Base-by-base conservation (phyloP, 2,888 invertebrate species). In the Troides aeacus region DNA sequence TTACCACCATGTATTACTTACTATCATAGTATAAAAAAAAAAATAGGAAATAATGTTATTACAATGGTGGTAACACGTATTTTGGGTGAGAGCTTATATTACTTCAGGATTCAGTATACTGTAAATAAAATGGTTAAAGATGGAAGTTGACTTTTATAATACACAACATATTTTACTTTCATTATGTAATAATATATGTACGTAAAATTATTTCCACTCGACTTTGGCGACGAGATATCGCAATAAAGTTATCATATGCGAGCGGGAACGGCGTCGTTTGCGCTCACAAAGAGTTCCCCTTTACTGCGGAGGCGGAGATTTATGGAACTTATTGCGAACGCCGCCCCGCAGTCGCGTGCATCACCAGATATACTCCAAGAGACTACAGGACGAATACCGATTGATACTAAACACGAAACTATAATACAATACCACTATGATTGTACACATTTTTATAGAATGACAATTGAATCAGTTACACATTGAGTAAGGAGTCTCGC, bases 291-390 rank as follows among this genome's bases (percentile, higher is more conserved):
- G 64, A 65, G 57, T 46, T 56, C 56, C 53, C 30, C 69, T 62
- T 65, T 69, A 57, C 61, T 65, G 46, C 61, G 69, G 56, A 42
- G 62, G 69, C 61, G 46, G 65, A 62, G 62, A 69, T 69, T 69
- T 69, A 69, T 69, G 62, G 46, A 69, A 46, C 46, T 46, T 64
- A 60, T 61, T 61, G 53, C 62, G 61, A 65, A 42, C 65, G 62
- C 46, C 61, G 42, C 30, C 36, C 61, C 56, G 24, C n/a, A 61
- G 42, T 62, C 60, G 64, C 24, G 56, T 18, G 46, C n/a, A 64
- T 56, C 53, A 8, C 18, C 56, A 21, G 23, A 15, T 58, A 15
- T 58, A 58, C 53, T 53, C n/a, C 7, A 18, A 53, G 18, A 50
- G n/a, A 53, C 53, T 53, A n/a, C 6, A 12, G n/a, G n/a, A 53